A percentile compares a stretch with the other conserved stretches of the same genome.
phyloP scores from a whole-genome alignment of 2,797 vertebrate genomes.

The Chiroxiphia lanceolata region DNA sequence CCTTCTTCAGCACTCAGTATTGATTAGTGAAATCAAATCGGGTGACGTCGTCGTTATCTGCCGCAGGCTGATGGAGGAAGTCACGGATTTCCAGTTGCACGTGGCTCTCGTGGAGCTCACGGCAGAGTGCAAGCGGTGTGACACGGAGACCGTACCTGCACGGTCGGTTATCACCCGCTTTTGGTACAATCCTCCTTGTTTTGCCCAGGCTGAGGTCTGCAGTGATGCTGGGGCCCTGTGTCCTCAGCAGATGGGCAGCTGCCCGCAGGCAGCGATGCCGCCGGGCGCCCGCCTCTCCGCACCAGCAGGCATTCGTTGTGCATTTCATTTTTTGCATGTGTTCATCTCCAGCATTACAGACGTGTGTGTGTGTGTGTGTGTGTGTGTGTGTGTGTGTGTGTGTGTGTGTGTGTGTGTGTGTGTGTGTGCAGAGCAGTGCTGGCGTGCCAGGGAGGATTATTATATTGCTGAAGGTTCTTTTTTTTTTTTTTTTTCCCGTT shows the following conservation, averaged over 20 bases:
- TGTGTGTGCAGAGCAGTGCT: neutral
- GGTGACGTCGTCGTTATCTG: accelerated
- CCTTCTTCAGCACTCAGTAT: neutral
- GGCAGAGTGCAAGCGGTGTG: neutral
- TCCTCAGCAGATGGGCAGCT: neutral
- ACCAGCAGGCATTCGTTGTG: neutral
- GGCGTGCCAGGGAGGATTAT: neutral
- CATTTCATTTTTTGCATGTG: neutral
- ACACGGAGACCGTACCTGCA: accelerated
- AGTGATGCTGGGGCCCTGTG: neutral
- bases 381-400: neutral
- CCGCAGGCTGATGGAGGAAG: neutral
- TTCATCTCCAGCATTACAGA: neutral
- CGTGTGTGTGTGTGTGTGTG: neutral
- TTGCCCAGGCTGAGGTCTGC: neutral
- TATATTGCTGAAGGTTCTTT: neutral
- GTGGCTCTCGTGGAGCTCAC: neutral
- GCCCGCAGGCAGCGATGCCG: neutral
- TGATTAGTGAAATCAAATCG: slow-evolving; percentile 1
- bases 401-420: neutral
- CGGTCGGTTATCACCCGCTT: neutral
- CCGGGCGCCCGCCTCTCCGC: neutral
- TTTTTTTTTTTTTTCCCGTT: neutral
- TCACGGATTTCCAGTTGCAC: neutral
- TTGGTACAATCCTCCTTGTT: neutral